Evolutionary conservation across 2,797 vertebrate species (phyloP), one percentile per base, ranked within the genome.

Genomic region (Acanthopagrus latus): DNA sequence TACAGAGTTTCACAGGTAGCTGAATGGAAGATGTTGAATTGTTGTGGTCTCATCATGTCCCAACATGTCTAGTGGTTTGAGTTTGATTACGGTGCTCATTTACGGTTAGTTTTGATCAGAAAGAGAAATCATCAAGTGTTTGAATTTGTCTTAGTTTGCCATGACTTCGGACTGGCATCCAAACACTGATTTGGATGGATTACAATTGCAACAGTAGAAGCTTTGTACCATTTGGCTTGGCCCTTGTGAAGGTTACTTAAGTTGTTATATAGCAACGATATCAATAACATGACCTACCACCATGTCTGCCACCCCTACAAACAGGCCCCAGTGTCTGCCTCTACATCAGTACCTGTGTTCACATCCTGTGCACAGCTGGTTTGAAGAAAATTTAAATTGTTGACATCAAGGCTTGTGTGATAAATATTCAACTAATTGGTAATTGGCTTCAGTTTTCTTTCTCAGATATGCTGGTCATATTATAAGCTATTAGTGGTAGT

Each of bases 401-500:
- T 67, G 55, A 57, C 41, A 81, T 80, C 8, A 23, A 4, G 0
- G 56, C 58, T 57, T 64, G 29, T 70, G 56, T 79, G 75, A 86
- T 80, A 52, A 14, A 64, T 77, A 57, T 71, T 17, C 54, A 2
- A 66, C 12, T 78, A 54, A 82, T 64, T 78, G 77, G 33, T 62
- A 71, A 68, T 84, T 68, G 25, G 57, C 58, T 44, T 3, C n/a
- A 60, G 52, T 64, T 83, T 56, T 76, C 70, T 21, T 80, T 59
- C 74, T 65, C 38, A 68, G 69, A 88, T 72, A 76, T 75, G 79
- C 75, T 62, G 74, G 64, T 81, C 46, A 23, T 84, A 84, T 90
- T 88, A 88, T 71, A 56, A 80, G 82, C 76, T 67, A 80, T 92
- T 91, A 87, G 86, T 74, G 67, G 79, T 82, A 76, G 71, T 72